Conservation (phyloP, 2,888 invertebrate species). For the Lypha dubia region DNA sequence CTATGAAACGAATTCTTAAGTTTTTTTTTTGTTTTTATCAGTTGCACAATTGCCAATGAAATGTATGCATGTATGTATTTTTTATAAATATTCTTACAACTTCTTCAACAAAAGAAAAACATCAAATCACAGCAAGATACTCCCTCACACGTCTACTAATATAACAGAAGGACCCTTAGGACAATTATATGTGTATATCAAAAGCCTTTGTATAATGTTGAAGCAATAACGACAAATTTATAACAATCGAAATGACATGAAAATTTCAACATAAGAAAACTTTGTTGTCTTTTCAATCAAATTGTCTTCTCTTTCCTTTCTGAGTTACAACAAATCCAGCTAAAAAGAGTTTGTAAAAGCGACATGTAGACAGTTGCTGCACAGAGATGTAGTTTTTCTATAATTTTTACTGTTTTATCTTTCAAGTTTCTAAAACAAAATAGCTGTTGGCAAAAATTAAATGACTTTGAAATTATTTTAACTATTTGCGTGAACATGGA, state of each 20-base stretch:
- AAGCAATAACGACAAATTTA: not conserved
- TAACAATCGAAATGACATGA: constrained; percentile 8
- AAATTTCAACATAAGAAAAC: constrained; percentile 18
- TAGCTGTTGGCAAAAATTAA: constrained; percentile 51
- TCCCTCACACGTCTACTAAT: not conserved
- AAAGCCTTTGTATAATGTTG: not conserved
- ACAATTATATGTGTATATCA: not conserved
- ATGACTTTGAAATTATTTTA: constrained; percentile 65
- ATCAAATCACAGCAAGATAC: not conserved
- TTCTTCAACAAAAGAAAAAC: not conserved
- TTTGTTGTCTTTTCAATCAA: constrained; percentile 39
- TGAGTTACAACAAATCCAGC: constrained; percentile 28
- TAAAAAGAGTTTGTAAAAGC: not conserved
- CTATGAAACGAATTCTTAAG: no score
- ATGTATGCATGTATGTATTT: no score
- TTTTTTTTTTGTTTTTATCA: not conserved
- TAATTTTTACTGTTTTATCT: not conserved
- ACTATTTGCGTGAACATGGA: constrained; percentile 34
- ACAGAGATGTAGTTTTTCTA: not conserved
- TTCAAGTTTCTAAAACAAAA: constrained; percentile 43
- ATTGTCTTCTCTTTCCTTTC: constrained; percentile 34
- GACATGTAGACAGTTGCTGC: not conserved
- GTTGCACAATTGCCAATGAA: constrained; percentile 5
- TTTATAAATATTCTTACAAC: no score
- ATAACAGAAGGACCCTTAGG: not conserved